phyloP scores from a whole-genome alignment of 1,140 invertebrate genomes.

The Hermetia illucens region DNA sequence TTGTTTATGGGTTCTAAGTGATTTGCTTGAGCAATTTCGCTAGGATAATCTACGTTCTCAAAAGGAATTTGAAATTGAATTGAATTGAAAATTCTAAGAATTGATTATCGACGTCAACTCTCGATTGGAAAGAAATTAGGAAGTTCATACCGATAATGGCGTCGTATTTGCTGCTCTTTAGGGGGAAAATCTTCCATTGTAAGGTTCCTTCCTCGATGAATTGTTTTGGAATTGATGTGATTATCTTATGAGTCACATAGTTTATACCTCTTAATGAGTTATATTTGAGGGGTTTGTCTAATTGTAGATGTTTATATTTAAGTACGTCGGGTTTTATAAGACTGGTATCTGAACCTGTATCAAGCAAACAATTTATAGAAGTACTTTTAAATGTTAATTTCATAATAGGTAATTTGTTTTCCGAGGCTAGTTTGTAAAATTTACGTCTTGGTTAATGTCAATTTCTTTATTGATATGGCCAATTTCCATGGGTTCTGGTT shows the following conservation, averaged over 20 bases:
- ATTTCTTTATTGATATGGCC: not conserved
- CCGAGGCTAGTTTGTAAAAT: not conserved
- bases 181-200: not conserved
- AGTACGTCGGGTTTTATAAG: not conserved
- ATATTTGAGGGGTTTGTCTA: not conserved
- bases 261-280: not conserved
- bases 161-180: not conserved
- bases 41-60: not conserved
- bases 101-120: not conserved
- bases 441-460: too few species aligned
- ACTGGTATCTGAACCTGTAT: not conserved
- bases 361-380: not conserved
- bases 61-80: not conserved
- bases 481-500: not conserved
- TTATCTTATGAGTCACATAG: not conserved
- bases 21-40: not conserved
- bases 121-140: not conserved
- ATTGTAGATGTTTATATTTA: not conserved
- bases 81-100: not conserved
- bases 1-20: not conserved
- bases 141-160: not conserved
- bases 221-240: not conserved
- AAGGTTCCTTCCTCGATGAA: not conserved
- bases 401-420: not conserved
- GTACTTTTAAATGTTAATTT: not conserved